Evolutionary conservation across 2,113 vertebrate species (phyloP).

Genomic region (Aptenodytes patagonicus): DNA sequence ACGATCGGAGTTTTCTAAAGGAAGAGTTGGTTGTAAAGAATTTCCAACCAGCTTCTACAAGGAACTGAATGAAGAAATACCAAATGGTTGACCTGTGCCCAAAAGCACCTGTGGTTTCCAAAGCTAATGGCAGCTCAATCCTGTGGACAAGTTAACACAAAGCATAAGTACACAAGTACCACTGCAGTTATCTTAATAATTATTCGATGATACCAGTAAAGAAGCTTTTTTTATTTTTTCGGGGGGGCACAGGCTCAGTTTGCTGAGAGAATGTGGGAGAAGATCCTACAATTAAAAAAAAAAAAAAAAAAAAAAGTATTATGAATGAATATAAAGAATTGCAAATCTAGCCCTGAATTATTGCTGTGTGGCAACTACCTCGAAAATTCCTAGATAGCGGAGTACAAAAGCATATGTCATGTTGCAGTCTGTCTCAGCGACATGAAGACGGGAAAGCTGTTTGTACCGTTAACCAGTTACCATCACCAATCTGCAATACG

Average conservation of each 20-base stretch:
- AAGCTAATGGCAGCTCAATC: neutral
- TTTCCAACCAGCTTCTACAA: neutral
- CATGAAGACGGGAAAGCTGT: neutral
- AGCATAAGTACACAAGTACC: neutral
- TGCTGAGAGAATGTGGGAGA: neutral
- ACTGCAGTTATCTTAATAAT: neutral
- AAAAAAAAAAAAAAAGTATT: too few relatives aligned
- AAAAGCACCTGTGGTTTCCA: neutral
- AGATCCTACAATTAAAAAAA: neutral
- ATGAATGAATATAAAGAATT: neutral
- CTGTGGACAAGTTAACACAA: neutral
- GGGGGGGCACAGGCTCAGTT: neutral
- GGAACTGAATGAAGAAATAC: neutral
- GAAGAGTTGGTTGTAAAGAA: neutral
- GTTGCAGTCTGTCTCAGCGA: neutral
- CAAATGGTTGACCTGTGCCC: neutral
- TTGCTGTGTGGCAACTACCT: neutral
- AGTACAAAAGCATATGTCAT: neutral
- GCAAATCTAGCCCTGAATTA: neutral
- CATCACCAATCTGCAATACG: fast-evolving
- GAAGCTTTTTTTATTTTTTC: neutral
- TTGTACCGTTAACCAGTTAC: neutral
- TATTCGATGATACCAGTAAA: neutral
- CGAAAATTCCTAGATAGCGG: neutral
- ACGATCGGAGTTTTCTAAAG: neutral